A percentile compares a stretch with the other conserved stretches of the same genome.
Evolutionary conservation across 2,888 invertebrate species (phyloP).

Genomic region (Heteropelma amictum): DNA sequence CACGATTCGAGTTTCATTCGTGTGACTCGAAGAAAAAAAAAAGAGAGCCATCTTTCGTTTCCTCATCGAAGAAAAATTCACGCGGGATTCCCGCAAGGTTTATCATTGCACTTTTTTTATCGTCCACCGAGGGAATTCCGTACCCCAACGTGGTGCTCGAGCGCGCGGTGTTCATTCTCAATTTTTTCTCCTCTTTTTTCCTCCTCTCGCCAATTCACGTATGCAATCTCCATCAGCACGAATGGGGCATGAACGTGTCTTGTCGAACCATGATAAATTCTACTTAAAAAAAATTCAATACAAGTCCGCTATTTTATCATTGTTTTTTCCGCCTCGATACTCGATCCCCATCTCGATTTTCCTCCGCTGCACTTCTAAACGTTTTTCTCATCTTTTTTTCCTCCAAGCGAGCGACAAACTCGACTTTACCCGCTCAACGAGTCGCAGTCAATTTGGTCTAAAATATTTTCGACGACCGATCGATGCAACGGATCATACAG

Average conservation of each 20-base stretch:
- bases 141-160: neutral
- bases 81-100: no score
- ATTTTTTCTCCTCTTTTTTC: neutral
- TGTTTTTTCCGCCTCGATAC: neutral
- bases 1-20: constrained; percentile 18
- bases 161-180: no score
- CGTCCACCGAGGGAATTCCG: no score
- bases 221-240: constrained; percentile 28
- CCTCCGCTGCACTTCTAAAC: no score
- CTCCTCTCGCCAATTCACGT: constrained; percentile 3
- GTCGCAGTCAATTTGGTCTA: neutral
- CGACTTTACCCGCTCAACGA: neutral
- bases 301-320: neutral
- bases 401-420: constrained; percentile 16
- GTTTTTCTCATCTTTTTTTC: constrained; percentile 16
- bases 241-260: constrained; percentile 43
- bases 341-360: neutral
- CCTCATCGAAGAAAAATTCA: constrained; percentile 26
- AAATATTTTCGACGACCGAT: neutral
- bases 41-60: neutral
- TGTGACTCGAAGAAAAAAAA: neutral
- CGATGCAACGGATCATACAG: no score
- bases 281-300: constrained; percentile 39
- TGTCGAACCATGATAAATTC: constrained; percentile 37
- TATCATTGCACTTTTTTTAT: constrained; percentile 32